Evolutionary conservation across 2,888 invertebrate species (phyloP), one percentile per base, ranked within the genome.

Genomic region (Athrips mouffetella): DNA sequence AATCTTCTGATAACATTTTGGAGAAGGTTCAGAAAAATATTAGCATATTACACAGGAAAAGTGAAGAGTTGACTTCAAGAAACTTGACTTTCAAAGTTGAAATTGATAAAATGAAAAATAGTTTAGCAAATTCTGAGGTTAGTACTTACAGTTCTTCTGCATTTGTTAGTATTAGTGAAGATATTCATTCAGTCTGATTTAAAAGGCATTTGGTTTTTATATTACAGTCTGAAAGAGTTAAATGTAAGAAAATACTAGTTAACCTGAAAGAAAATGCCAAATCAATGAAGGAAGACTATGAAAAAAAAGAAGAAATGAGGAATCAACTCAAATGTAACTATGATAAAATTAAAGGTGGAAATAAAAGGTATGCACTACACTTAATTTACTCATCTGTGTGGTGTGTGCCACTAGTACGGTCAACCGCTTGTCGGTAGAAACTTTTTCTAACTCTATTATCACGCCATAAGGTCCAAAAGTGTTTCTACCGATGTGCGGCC

Each of bases 251-350:
- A 50, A 72, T 70, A 41, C 63, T 88, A n/a, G 61, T 60, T 3
- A 59, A 61, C 20, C 60, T 88, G 47, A 88, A 85, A 70, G 76
- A 77, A 39, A 72, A 67, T 52, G 83, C 84, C 18, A 85, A 78
- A 60, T 59, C 67, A 18, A 68, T 89, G 60, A 86, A 82, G 70
- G 82, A 84, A 42, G 88, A 89, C 60, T 80, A 76, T 67, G 76
- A 78, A 25, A 77, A 70, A 41, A 91, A 93, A 70, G 91, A 90
- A 69, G 89, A 91, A 66, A 73, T 91, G 41, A 89, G 89, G 54
- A 89, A 90, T 51, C 91, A 93, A 64, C 73, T 94, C 52, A 79
- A 89, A 57, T 82, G 87, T 18, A 92, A 92, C 60, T 92, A 91
- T 70, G 91, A 93, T 60, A 91, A 92, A 65, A 62, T 83, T 40